These are phyloP conservation scores for Colistium nudipinnis DNA, from an alignment of 2,113 vertebrate genomes.

Conservation along the genomic window DNA sequence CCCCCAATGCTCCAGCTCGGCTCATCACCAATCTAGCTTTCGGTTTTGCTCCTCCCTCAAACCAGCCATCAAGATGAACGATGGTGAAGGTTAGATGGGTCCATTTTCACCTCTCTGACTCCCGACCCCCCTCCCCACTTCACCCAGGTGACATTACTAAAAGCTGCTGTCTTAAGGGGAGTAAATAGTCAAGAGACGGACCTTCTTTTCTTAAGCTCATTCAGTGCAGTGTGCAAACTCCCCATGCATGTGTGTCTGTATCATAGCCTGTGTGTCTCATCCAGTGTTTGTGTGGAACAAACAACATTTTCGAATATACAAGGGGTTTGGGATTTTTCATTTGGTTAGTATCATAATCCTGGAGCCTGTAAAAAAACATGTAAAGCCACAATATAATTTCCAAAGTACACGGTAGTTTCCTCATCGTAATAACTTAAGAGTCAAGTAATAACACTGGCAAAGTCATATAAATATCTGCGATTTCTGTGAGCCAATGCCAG, in stretches of 20 bases:
- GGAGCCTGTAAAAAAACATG: conserved; percentile 17
- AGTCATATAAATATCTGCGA: conserved; percentile 36
- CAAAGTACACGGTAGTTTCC: conserved; percentile 15
- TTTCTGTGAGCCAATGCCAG: conserved; percentile 17
- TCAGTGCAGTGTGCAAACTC: conserved; percentile 1
- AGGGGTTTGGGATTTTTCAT: conserved; percentile 13
- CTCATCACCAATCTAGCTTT: conserved; percentile 31
- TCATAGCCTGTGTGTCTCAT: neutral
- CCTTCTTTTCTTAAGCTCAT: conserved; percentile 48
- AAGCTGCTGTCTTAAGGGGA: conserved; percentile 76
- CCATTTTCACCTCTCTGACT: conserved; percentile 73
- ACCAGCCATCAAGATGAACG: conserved; percentile 81
- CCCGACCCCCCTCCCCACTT: conserved; percentile 52
- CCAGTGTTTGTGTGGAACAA: neutral
- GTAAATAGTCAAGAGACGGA: conserved; percentile 63
- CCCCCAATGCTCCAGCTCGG: conserved; percentile 42
- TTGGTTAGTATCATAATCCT: neutral
- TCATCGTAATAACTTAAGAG: conserved; percentile 19
- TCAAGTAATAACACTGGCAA: conserved; percentile 8
- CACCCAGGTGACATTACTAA: conserved; percentile 83
- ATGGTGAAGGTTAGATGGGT: conserved; percentile 80
- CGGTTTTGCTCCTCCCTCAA: conserved; percentile 49
- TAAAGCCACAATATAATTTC: conserved; percentile 14
- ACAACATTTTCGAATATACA: neutral
- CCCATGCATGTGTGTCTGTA: neutral